Conservation (phyloP, 2,888 invertebrate genomes). For the Drosophila demipolita region DNA sequence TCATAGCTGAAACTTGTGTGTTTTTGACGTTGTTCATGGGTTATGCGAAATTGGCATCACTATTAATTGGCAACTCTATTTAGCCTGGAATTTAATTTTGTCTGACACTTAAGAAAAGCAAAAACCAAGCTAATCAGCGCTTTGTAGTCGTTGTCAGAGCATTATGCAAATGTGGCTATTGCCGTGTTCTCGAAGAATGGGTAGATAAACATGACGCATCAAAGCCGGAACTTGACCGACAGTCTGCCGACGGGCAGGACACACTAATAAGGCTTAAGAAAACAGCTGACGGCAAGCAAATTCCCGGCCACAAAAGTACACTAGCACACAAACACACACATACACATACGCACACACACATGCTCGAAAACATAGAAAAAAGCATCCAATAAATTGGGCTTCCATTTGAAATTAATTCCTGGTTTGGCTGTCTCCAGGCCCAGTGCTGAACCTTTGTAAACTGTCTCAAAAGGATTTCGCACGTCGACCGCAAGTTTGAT, state of each 20-base stretch:
- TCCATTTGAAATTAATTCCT: conserved; percentile 43
- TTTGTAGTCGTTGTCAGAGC: conserved; percentile 34
- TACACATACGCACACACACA: not conserved
- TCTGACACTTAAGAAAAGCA: conserved; percentile 33
- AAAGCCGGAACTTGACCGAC: conserved; percentile 50
- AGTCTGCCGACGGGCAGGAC: conserved; percentile 18
- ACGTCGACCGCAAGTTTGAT: conserved; percentile 49
- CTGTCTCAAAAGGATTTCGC: conserved; percentile 66
- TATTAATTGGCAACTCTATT: not conserved
- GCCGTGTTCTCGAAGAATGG: not conserved
- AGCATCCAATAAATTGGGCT: conserved; percentile 13
- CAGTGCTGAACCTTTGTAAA: conserved; percentile 45
- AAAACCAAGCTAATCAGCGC: conserved; percentile 45
- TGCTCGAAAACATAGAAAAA: not conserved
- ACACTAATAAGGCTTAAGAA: conserved; percentile 37
- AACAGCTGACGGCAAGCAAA: conserved; percentile 47
- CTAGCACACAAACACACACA: not conserved
- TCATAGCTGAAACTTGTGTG: not conserved
- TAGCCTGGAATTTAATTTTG: conserved; percentile 36
- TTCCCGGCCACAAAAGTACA: conserved; percentile 4
- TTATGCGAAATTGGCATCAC: not conserved
- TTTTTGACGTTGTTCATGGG: not conserved
- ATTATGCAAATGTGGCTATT: conserved; percentile 55
- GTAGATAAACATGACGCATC: conserved; percentile 28
- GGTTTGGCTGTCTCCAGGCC: conserved; percentile 22